Base-by-base conservation (phyloP, 2,113 vertebrate genomes). In the Podilymbus podiceps region DNA sequence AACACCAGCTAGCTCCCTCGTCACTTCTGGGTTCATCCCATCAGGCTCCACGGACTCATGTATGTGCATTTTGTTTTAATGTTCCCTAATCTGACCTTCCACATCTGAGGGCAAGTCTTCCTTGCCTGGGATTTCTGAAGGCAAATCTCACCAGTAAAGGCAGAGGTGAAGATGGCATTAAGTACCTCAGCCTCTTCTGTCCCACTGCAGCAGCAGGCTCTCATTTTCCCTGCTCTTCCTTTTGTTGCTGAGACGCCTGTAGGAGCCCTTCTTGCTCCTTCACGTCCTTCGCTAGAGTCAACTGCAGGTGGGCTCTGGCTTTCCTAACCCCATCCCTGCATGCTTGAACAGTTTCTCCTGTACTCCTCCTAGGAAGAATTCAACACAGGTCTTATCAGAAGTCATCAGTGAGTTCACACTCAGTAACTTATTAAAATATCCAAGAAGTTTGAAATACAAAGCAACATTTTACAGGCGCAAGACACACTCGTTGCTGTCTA, bases 341-440 rank as follows among this genome's bases (percentile, higher is more conserved):
- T 0, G 0, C 25, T 52, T 0, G 0, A 50, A 68, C 33, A 56
- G 27, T 9, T 24, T 63, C 74, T 58, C 60, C 60, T 46, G 11
- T 19, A 27, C 15, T 80, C 27, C 28, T 75, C 14, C 25, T 21
- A 33, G 6, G 44, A 33, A 46, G 49, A 50, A 78, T 31, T 80
- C 63, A 58, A 58, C 19, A 58, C 2, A 44, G 31, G 64, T 53
- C 46, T 64, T 80, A 50, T 5, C 55, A 75, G 44, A 81, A 64
- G 33, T 16, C 35, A 87, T 58, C 20, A 35, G 18, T 13, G 12
- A 91, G 58, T 31, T 63, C 53, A 76, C 2, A 2, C 27, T 9
- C 44, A 59, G 14, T 14, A 85, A 62, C 23, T 52, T 18, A 8
- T 0, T 6, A 79, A 88, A 90, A 62, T 35, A 74, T 25, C 78